phyloP scores from a whole-genome alignment of 1,140 invertebrate species.

The Scaptomyza graminum region DNA sequence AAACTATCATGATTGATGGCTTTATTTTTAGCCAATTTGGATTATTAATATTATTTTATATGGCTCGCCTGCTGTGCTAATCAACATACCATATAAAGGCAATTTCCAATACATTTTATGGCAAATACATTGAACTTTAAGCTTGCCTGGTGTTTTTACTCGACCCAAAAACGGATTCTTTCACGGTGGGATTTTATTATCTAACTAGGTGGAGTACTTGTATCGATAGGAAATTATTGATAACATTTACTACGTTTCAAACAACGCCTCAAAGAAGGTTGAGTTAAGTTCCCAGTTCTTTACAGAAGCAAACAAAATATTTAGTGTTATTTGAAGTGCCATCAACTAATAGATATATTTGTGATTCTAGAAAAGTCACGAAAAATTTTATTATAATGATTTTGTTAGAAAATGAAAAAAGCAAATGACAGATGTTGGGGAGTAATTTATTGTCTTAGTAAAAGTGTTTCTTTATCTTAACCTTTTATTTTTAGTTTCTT shows the following conservation, averaged over 20 bases:
- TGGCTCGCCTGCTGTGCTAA: slow-evolving; percentile 45
- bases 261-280: slow-evolving; percentile 25
- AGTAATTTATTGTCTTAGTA: too few species aligned
- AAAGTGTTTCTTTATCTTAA: too few species aligned
- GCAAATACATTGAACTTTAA: slow-evolving; percentile 19
- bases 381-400: too few species aligned
- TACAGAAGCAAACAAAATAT: neutral
- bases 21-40: slow-evolving; percentile 72
- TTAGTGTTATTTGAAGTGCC: neutral
- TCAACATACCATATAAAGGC: slow-evolving; percentile 34
- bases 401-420: too few species aligned
- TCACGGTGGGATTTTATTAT: slow-evolving; percentile 44
- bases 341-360: neutral
- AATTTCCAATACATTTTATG: slow-evolving; percentile 14
- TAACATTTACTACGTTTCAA: slow-evolving; percentile 11
- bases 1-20: slow-evolving; percentile 70
- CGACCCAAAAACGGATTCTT: slow-evolving; percentile 31
- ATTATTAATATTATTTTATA: slow-evolving; percentile 71
- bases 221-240: slow-evolving; percentile 49
- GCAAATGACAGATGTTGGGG: too few species aligned
- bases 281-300: slow-evolving; percentile 1
- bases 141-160: slow-evolving; percentile 32
- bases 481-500: too few species aligned
- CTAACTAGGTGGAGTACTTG: slow-evolving; percentile 32
- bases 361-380: neutral